Evolutionary conservation across 2,113 vertebrate species (phyloP), one percentile per base, ranked within the genome.

Genomic region (Eurypyga helias): DNA sequence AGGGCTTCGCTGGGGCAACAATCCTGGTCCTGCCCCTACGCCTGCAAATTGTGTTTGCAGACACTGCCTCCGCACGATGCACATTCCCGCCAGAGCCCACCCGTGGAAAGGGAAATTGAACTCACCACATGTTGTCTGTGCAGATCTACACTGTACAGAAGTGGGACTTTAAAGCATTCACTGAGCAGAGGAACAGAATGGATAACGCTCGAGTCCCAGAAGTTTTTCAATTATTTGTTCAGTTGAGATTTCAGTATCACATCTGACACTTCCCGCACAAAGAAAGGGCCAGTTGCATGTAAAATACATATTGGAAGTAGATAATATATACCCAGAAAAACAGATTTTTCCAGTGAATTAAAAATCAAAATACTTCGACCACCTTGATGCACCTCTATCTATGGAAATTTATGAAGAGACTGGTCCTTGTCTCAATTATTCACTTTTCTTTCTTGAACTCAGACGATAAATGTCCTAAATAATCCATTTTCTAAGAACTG

Each of bases 361-460:
- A 64, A 88, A 84, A 64, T 54, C 17, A 61, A 79, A 78, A 87
- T 70, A 43, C 13, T 25, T 79, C 25, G 25, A 34, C 33, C 21
- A 25, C 1, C 6, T 5, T 0, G 2, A 64, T 1, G 2, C 7
- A 70, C 19, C 52, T 70, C 25, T 71, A 2, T 14, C 60, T 67
- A 34, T 41, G 28, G 11, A 67, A 20, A 55, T 46, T 48, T 79
- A 28, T 23, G 23, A 69, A 48, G 6, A 79, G 17, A 45, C 20
- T 17, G 38, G 36, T 51, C 25, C 43, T 69, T 38, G 36, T 34
- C 61, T 54, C 66, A 55, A 19, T 48, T 48, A 43, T 28, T 70
- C 26, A 65, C 17, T 7, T 64, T 46, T n/a, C n/a, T 43, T 51
- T 38, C 49, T n/a, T 60, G n/a, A 78, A 52, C 28, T 43, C n/a